Base-by-base conservation (phyloP, 2,113 vertebrate species). In the Misgurnus anguillicaudatus region DNA sequence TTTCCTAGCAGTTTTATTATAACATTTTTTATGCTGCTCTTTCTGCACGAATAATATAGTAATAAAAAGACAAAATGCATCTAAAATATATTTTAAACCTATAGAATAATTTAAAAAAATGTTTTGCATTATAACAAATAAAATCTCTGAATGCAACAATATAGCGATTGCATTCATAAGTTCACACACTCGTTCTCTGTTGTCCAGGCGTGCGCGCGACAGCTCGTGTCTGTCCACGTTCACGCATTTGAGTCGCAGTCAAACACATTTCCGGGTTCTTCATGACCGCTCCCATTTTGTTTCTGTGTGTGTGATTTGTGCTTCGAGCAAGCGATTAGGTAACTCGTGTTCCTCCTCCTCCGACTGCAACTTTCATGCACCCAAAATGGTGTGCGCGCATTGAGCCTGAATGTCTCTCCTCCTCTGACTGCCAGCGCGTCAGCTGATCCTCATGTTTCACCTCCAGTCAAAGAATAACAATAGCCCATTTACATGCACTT, bases 361-460 rank as follows among this genome's bases (percentile, higher is more conserved):
- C 68, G 79, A 38, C 76, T 80, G 51, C 74, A 76, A 76, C 68
- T 80, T 76, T 69, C 72, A 78, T 45, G 42, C 75, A 80, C 72
- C 83, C 86, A 90, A 89, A 88, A 91, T 90, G 86, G 88, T 89
- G 89, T 77, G 53, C 53, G 68, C 51, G 69, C 71, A 58, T 78
- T 79, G n/a, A 69, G 75, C 78, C 69, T 38, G 74, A 84, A 57
- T 75, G 80, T 83, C 75, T 36, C 70, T 60, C 61, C 60, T 48
- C 31, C 13, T 75, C 60, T 82, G 83, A 86, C 87, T 91, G 94
- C 93, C 94, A 94, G 86, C 80, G 84, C 89, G 94, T 94, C 95
- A 95, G 94, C 94, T 95, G 94, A 95, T 94, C 90, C 67, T 90
- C 88, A 90, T 90, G 91, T 92, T 90, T 89, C 88, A 89, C 89